phyloP scores from a whole-genome alignment of 2,888 invertebrate species.

The Nipponacmea schrenckii region DNA sequence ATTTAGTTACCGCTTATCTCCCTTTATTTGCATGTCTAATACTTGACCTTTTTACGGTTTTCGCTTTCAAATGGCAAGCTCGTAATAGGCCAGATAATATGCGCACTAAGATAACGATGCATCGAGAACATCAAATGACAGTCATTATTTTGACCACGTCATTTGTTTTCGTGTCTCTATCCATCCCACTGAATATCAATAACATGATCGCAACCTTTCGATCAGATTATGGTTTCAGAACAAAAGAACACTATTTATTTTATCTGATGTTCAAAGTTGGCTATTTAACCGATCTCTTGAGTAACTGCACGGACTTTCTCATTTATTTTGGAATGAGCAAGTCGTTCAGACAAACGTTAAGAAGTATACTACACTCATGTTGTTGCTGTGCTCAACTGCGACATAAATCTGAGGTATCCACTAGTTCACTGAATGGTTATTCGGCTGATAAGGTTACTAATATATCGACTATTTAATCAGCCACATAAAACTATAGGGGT shows the following conservation, averaged over 20 bases:
- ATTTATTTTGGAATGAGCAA: not conserved
- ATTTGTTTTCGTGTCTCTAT: not conserved
- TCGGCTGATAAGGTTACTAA: no score
- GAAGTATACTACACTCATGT: no score
- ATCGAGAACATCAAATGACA: not conserved
- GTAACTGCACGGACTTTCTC: not conserved
- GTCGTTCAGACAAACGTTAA: not conserved
- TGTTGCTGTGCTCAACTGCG: no score
- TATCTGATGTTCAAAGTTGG: not conserved
- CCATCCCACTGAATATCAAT: not conserved
- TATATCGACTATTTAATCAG: no score
- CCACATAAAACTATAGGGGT: no score
- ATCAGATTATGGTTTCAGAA: not conserved
- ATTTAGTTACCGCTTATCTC: not conserved
- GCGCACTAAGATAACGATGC: not conserved
- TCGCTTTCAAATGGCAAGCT: not conserved
- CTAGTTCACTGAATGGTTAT: no score
- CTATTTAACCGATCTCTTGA: not conserved
- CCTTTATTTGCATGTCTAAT: not conserved
- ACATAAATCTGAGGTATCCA: no score
- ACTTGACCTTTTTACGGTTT: not conserved
- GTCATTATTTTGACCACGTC: not conserved
- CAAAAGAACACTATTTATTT: not conserved
- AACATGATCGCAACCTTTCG: not conserved
- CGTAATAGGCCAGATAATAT: not conserved